These are phyloP conservation scores for Tonatia bakeri DNA, from an alignment of 2,113 vertebrate species.

Conservation along the genomic window DNA sequence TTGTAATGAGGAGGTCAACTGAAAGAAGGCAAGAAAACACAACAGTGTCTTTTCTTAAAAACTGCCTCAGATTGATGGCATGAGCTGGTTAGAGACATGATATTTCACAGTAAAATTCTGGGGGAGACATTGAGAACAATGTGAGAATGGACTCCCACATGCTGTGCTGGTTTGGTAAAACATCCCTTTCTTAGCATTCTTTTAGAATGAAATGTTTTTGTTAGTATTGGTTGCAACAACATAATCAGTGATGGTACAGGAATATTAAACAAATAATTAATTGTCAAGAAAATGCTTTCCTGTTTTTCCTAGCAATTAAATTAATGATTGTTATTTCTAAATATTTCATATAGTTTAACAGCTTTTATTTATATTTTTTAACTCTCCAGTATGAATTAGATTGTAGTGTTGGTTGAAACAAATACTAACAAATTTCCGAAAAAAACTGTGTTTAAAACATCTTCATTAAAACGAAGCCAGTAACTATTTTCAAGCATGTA, in stretches of 20 bases:
- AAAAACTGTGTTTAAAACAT: constrained; percentile 68
- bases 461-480: constrained; percentile 67
- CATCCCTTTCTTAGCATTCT: constrained; percentile 68
- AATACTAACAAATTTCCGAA: constrained; percentile 74
- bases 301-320: constrained; percentile 49
- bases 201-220: constrained; percentile 75
- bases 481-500: constrained; percentile 72
- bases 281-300: background rate
- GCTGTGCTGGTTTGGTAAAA: constrained; percentile 75
- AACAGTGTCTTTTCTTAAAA: constrained; percentile 31
- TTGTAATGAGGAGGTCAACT: constrained; percentile 42
- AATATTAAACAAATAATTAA: constrained; percentile 48
- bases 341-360: background rate
- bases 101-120: constrained; percentile 57
- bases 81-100: constrained; percentile 48
- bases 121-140: constrained; percentile 44
- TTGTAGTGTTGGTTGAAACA: constrained; percentile 61
- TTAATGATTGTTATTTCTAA: background rate
- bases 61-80: constrained; percentile 15
- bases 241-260: constrained; percentile 60
- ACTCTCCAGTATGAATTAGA: constrained; percentile 45
- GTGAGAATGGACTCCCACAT: constrained; percentile 73
- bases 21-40: constrained; percentile 45
- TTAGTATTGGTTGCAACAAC: constrained; percentile 75
- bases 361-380: constrained; percentile 14